Conservation (phyloP, 2,797 vertebrate species). For the Muscicapa comitata region DNA sequence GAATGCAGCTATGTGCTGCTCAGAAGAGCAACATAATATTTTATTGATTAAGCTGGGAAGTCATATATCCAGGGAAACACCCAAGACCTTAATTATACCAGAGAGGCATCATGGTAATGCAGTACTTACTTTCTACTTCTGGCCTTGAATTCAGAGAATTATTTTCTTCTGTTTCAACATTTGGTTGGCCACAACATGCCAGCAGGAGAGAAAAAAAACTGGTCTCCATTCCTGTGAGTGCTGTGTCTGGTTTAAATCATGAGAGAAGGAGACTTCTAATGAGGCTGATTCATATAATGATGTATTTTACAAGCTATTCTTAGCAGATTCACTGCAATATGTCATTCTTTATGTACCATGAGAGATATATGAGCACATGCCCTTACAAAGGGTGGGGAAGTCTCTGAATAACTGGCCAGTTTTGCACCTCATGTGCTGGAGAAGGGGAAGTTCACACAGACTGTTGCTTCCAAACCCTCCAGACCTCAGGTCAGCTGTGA, state of each 20-base stretch:
- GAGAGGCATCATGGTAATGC: neutral
- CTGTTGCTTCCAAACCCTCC: conserved; percentile 28
- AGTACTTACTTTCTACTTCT: conserved; percentile 21
- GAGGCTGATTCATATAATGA: conserved; percentile 67
- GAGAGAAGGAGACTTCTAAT: conserved; percentile 52
- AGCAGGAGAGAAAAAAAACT: neutral
- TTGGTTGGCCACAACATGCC: conserved; percentile 14
- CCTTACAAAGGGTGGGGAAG: neutral
- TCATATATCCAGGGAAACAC: conserved; percentile 5
- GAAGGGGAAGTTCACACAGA: conserved; percentile 14
- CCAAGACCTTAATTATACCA: conserved; percentile 9
- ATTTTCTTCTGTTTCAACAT: conserved; percentile 45
- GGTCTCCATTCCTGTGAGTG: conserved; percentile 37
- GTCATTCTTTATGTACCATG: conserved; percentile 46
- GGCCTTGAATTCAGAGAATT: conserved; percentile 33
- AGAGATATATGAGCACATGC: conserved; percentile 13
- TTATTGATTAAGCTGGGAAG: conserved; percentile 18
- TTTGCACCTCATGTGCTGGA: conserved; percentile 41
- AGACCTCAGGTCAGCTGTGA: conserved; percentile 44
- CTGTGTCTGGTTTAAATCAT: conserved; percentile 64
- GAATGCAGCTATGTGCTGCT: conserved; percentile 3
- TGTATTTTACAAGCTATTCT: conserved; percentile 69
- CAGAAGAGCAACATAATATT: neutral
- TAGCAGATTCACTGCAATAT: conserved; percentile 64
- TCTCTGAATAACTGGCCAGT: conserved; percentile 16